phyloP scores from a whole-genome alignment of 2,113 vertebrate species.

The Stictonetta naevosa region DNA sequence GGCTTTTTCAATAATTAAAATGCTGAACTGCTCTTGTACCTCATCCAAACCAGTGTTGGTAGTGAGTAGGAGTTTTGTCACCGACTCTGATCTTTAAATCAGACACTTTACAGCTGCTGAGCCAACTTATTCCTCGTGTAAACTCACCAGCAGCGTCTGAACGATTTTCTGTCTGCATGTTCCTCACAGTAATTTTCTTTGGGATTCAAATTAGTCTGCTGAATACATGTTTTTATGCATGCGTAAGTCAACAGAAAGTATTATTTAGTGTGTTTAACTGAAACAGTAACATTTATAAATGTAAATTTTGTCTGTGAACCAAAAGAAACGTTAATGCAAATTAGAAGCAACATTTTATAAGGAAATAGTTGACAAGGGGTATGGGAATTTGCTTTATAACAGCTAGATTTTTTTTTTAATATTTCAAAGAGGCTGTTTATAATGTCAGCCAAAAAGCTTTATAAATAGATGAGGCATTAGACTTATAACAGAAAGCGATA shows the following conservation, averaged over 20 bases:
- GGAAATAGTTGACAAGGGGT: constrained; percentile 1
- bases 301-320: not conserved
- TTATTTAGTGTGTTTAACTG: not conserved
- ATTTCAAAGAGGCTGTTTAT: constrained; percentile 39
- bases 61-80: not conserved
- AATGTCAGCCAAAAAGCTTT: constrained; percentile 53
- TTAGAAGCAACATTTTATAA: constrained; percentile 1
- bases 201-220: not conserved
- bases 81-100: not conserved
- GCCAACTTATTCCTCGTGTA: not conserved
- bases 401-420: not conserved
- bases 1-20: constrained; percentile 67
- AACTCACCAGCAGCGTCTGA: not conserved
- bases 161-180: not conserved
- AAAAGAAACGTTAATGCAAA: not conserved
- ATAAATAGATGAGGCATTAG: constrained; percentile 52
- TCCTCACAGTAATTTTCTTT: not conserved
- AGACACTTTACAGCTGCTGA: not conserved
- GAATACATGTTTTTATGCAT: not conserved
- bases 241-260: not conserved
- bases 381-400: not conserved
- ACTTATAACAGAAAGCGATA: constrained; percentile 32
- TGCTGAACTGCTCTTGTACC: not conserved
- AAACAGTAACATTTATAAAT: not conserved
- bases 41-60: not conserved